Percentiles rank a stretch among this genome's conserved stretches.
Conservation (phyloP, 2,797 vertebrate genomes). For the Remorina albescens region DNA sequence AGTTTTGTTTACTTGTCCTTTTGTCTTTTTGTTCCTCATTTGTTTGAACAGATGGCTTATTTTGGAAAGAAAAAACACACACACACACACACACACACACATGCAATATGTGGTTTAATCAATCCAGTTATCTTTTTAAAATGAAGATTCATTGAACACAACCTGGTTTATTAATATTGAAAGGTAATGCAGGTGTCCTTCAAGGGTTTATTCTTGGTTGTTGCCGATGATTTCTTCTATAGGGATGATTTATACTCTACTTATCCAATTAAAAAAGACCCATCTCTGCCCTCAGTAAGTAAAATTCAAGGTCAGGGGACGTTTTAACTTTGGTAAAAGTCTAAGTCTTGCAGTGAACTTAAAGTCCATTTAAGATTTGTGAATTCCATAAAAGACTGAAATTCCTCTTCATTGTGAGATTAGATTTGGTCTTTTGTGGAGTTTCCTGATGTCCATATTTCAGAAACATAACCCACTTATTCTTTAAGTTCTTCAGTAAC, state of each 20-base stretch:
- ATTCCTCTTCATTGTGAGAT: too few species aligned
- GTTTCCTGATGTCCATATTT: too few species aligned
- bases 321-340: neutral
- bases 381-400: too few species aligned
- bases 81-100: too few species aligned
- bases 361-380: too few species aligned
- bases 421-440: too few species aligned
- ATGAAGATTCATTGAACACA: neutral
- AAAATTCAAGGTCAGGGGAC: too few species aligned
- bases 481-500: neutral
- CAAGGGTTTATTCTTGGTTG: neutral
- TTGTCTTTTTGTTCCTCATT: constrained; percentile 8
- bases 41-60: constrained; percentile 37
- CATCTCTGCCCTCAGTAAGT: too few species aligned
- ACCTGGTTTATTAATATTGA: neutral
- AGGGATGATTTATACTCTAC: too few species aligned
- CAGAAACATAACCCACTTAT: neutral
- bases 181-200: neutral
- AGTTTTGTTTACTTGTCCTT: constrained; percentile 35
- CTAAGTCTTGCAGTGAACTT: too few species aligned
- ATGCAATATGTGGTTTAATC: constrained; percentile 9
- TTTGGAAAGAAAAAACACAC: neutral
- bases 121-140: neutral
- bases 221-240: constrained; percentile 1
- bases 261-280: too few species aligned